Evolutionary conservation across 2,113 vertebrate genomes (phyloP), one percentile per base, ranked within the genome.

Genomic region (Fregata magnificens): DNA sequence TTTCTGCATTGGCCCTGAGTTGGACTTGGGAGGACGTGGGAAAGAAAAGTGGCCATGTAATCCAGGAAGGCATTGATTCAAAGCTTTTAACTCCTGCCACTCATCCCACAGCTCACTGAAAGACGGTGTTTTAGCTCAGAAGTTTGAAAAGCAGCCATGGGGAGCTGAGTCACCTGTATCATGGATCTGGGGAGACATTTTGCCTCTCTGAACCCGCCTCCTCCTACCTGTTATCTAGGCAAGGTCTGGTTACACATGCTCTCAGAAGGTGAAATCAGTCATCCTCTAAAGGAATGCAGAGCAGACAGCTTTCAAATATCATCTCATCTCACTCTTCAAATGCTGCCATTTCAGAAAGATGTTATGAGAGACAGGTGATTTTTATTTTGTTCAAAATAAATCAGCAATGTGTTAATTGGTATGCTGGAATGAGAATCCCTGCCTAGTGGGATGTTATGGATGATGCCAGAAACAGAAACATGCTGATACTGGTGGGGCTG

Each of bases 331-430:
- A 16, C 29, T 88, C 49, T 82, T 82, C 40, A 85, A 72, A 49
- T 77, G 18, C 45, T 66, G 14, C 18, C 5, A 2, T 76, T 88
- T 86, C 49, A 62, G 66, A 62, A 90, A 14, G 49, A 28, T 24
- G 3, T 47, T 61, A n/a, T 25, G n/a, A 85, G 13, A 66, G 13
- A 72, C 9, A 36, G 26, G 52, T 49, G 40, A 1, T 0, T 26
- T 71, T 86, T 71, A 42, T 82, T 87, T 87, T 53, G 44, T 40
- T 69, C 53, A 40, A 72, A 82, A 44, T 52, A 90, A 78, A 82
- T 31, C 14, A 79, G 5, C 25, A 47, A 4, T 38, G 10, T 74
- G 10, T 25, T 71, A 47, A 63, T n/a, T 58, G 29, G 25, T 58
- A 31, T 45, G 11, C 26, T 74, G 31, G 34, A 73, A 83, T 31